Evolutionary conservation across 2,797 vertebrate species (phyloP).

Genomic region (Cossypha heuglini): DNA sequence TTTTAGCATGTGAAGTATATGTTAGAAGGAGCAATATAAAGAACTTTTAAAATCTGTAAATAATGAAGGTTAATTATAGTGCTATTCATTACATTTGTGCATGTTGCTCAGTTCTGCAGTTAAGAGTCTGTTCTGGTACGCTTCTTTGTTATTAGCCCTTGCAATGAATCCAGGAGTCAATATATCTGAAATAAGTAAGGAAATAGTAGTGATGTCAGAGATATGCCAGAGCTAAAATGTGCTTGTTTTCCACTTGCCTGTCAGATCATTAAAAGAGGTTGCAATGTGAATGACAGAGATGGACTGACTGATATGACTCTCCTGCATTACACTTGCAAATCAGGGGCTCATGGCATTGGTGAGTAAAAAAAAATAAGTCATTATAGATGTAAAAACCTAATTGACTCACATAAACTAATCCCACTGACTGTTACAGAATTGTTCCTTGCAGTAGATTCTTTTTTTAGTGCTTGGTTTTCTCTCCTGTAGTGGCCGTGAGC

Average conservation of each 20-base stretch:
- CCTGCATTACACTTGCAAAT: slow-evolving; percentile 92
- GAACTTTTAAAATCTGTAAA: not conserved
- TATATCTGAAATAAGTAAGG: not conserved
- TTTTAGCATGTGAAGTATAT: not conserved
- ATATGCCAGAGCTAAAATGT: not conserved
- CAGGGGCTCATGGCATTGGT: slow-evolving; percentile 97
- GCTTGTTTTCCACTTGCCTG: not conserved
- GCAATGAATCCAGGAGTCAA: not conserved
- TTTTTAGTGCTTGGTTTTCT: not conserved
- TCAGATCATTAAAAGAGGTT: slow-evolving; percentile 94
- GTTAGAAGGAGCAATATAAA: not conserved
- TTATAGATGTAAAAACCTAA: not conserved
- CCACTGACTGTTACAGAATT: not conserved
- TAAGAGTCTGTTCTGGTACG: not conserved
- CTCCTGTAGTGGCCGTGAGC: not conserved
- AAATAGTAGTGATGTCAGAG: not conserved
- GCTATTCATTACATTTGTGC: not conserved
- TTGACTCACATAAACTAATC: not conserved
- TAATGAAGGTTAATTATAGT: not conserved
- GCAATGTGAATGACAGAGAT: slow-evolving; percentile 94
- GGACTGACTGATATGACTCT: slow-evolving; percentile 97
- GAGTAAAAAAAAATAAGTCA: slow-evolving; percentile 48
- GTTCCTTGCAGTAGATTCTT: not conserved
- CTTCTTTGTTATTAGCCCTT: not conserved
- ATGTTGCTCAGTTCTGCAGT: not conserved